Evolutionary conservation across 2,797 vertebrate species (phyloP).

Genomic region (Eleutherodactylus coqui): DNA sequence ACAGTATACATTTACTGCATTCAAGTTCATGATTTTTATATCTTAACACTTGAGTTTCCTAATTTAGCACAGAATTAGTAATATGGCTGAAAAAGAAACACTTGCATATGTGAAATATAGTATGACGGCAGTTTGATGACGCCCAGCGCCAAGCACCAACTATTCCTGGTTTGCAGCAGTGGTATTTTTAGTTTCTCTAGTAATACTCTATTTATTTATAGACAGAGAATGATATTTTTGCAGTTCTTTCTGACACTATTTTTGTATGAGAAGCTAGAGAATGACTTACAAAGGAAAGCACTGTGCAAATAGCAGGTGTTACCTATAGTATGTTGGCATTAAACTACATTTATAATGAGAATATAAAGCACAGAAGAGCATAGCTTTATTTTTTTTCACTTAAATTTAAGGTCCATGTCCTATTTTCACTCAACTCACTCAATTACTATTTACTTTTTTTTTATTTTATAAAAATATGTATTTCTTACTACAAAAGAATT

Average conservation of each 20-base stretch:
- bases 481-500: too few species aligned
- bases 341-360: neutral
- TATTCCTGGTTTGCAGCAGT: constrained; percentile 37
- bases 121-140: constrained; percentile 40
- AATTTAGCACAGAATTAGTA: constrained; percentile 48
- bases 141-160: constrained; percentile 30
- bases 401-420: neutral
- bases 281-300: neutral
- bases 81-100: constrained; percentile 35
- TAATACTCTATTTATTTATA: constrained; percentile 49
- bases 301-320: neutral
- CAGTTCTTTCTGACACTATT: constrained; percentile 30
- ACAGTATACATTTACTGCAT: neutral
- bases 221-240: constrained; percentile 20
- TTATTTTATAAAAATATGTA: neutral
- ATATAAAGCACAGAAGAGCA: neutral
- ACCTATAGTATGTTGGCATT: neutral
- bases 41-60: constrained; percentile 32
- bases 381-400: neutral
- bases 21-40: constrained; percentile 12
- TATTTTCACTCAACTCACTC: neutral
- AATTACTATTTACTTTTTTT: neutral
- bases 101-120: constrained; percentile 45
- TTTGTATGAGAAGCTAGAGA: constrained; percentile 1
- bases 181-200: constrained; percentile 51